These are phyloP conservation scores for Pseudochirops cupreus DNA, from an alignment of 2,797 vertebrate genomes.

Conservation along the genomic window DNA sequence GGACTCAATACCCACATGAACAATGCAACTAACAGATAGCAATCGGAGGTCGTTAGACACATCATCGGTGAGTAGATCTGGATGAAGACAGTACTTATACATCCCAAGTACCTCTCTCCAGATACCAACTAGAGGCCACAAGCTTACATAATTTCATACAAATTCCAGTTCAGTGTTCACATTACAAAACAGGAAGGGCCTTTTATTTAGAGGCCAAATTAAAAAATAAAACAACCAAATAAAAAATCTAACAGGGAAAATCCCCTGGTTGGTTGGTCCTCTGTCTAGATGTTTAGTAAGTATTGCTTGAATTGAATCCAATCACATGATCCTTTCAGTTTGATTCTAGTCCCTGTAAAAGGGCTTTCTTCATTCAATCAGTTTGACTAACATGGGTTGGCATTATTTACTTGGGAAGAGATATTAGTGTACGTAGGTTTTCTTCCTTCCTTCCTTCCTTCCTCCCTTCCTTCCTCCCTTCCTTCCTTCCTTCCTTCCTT, in stretches of 20 bases:
- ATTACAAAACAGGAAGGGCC: constrained; percentile 24
- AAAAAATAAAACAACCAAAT: background rate
- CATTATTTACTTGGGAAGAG: background rate
- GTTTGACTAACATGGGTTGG: background rate
- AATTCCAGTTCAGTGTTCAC: constrained; percentile 23
- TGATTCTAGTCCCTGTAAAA: background rate
- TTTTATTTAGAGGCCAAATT: constrained; percentile 24
- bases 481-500: too few species aligned
- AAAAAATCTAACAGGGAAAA: background rate
- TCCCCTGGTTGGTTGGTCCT: background rate
- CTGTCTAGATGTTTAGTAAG: background rate
- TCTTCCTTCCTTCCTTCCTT: too few species aligned
- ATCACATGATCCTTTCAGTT: background rate
- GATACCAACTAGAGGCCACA: background rate
- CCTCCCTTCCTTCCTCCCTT: too few species aligned
- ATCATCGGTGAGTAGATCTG: constrained; percentile 35
- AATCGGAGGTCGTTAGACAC: background rate
- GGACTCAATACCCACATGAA: constrained; percentile 1
- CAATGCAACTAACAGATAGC: background rate
- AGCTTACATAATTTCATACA: background rate
- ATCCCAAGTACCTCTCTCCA: background rate
- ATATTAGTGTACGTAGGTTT: background rate
- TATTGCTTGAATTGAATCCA: background rate
- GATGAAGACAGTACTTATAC: constrained; percentile 24
- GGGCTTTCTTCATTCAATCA: background rate